phyloP scores from a whole-genome alignment of 2,113 vertebrate genomes.

The Nycticryphes semicollaris region DNA sequence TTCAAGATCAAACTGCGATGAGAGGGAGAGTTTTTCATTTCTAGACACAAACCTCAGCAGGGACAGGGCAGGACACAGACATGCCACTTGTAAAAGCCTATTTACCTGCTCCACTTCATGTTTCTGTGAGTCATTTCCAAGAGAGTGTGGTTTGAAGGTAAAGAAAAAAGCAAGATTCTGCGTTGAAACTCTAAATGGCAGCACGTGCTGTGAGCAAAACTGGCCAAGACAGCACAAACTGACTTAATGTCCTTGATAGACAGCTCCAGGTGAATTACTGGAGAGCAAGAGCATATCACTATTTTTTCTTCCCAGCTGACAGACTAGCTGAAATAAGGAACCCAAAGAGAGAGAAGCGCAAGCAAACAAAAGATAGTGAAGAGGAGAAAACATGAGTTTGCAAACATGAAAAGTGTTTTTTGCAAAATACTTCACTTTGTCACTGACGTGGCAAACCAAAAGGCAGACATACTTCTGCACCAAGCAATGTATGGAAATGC shows the following conservation, averaged over 20 bases:
- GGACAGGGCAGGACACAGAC: not conserved
- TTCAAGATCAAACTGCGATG: not conserved
- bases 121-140: not conserved
- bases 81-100: not conserved
- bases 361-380: not conserved
- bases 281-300: not conserved
- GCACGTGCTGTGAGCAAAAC: not conserved
- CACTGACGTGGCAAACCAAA: not conserved
- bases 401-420: not conserved
- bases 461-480: not conserved
- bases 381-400: not conserved
- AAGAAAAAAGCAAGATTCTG: not conserved
- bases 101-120: fast-evolving
- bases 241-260: not conserved
- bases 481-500: not conserved
- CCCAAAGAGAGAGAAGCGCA: not conserved
- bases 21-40: not conserved
- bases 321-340: not conserved
- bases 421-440: not conserved
- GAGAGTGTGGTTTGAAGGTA: not conserved
- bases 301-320: not conserved
- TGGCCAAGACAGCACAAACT: not conserved
- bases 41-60: not conserved
- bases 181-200: not conserved
- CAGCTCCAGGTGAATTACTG: not conserved